Conservation (phyloP, 2,797 vertebrate species). For the Notoglanidium macrostoma region DNA sequence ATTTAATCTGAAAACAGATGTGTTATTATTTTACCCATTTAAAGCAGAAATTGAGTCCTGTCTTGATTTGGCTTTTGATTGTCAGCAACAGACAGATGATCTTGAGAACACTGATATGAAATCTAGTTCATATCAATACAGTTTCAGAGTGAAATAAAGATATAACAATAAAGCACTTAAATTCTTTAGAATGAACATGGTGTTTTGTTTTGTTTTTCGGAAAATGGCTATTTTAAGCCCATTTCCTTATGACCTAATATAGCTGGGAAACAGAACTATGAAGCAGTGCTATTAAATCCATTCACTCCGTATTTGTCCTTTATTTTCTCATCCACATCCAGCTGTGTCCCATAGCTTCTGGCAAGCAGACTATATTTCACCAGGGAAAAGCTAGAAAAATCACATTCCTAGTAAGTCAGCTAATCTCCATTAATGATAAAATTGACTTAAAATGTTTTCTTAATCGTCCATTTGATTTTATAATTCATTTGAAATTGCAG, state of each 20-base stretch:
- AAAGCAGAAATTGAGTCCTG: conserved; percentile 26
- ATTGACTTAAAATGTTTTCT: background rate
- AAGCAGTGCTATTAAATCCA: conserved; percentile 5
- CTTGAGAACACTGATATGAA: background rate
- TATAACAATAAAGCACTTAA: background rate
- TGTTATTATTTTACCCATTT: conserved; percentile 23
- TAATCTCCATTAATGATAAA: background rate
- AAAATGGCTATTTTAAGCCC: conserved; percentile 1
- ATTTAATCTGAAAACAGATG: background rate
- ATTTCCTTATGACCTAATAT: conserved; percentile 26
- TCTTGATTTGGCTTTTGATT: background rate
- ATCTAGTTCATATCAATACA: background rate
- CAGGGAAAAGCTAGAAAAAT: background rate
- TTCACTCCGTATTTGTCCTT: background rate
- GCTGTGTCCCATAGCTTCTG: background rate
- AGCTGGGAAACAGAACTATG: conserved; percentile 2
- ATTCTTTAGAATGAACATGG: background rate
- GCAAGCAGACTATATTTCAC: background rate
- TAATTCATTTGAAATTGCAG: background rate
- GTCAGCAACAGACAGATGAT: background rate
- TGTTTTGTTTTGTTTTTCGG: conserved; percentile 17
- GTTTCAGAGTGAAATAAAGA: background rate
- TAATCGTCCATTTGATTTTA: background rate
- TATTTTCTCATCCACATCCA: conserved; percentile 6
- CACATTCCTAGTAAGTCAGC: background rate